These are phyloP conservation scores for Nasonia oneida DNA, from an alignment of 2,888 invertebrate species.

Conservation along the genomic window DNA sequence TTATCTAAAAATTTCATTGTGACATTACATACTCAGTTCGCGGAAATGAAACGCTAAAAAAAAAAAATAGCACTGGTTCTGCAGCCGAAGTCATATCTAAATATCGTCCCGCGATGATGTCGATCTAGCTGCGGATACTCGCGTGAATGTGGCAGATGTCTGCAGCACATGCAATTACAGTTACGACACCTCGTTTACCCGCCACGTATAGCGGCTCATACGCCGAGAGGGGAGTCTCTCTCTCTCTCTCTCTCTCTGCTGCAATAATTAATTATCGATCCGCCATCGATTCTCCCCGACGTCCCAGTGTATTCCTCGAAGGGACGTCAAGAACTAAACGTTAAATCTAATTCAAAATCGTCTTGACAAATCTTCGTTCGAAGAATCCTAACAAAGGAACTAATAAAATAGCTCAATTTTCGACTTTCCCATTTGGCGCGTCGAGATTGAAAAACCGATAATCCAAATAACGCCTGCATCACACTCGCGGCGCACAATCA, in stretches of 20 bases:
- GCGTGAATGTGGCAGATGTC: constrained; percentile 54
- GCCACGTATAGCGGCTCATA: not conserved
- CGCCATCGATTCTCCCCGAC: constrained; percentile 39
- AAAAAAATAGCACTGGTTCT: not conserved
- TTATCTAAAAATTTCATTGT: too few species aligned
- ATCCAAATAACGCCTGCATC: constrained; percentile 1
- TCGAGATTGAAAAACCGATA: not conserved
- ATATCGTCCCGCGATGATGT: constrained; percentile 27
- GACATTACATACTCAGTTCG: not conserved
- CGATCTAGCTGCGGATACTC: not conserved
- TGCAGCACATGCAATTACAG: constrained; percentile 52
- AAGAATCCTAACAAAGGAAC: not conserved
- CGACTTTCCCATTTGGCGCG: not conserved
- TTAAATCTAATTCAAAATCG: not conserved
- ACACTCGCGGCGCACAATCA: constrained; percentile 21
- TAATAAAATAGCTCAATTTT: not conserved
- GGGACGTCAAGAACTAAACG: not conserved
- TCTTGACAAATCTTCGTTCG: not conserved
- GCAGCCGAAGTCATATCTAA: constrained; percentile 15
- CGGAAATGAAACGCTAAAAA: not conserved
- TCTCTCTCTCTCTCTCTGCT: not conserved
- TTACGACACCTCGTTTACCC: constrained; percentile 57
- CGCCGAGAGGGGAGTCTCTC: not conserved
- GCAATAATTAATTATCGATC: constrained; percentile 58
- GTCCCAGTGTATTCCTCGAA: constrained; percentile 8